Conservation (phyloP, 2,797 vertebrate species). For the Pangasius mekongensis region DNA sequence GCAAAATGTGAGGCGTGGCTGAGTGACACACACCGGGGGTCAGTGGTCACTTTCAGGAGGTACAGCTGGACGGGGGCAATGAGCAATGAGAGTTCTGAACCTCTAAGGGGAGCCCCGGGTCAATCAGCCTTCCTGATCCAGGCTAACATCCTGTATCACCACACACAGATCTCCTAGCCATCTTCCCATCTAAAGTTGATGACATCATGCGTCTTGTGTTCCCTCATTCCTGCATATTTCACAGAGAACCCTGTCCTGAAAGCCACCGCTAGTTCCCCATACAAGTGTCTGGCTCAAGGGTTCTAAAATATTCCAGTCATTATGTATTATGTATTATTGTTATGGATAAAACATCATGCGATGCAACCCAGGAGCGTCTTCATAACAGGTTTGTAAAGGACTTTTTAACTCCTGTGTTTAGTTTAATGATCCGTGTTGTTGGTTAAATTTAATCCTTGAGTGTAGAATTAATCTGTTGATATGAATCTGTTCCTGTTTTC, state of each 20-base stretch:
- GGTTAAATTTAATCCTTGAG: neutral
- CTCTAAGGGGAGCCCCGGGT: neutral
- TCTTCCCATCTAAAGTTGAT: neutral
- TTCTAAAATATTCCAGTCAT: too few species aligned
- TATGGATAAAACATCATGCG: neutral
- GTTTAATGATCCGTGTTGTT: neutral
- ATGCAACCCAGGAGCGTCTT: neutral
- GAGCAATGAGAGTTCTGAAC: neutral
- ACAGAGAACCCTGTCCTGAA: neutral
- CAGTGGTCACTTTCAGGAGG: neutral
- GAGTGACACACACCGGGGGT: neutral
- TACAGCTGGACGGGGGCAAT: neutral
- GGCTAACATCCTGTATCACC: neutral
- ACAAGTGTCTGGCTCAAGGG: neutral
- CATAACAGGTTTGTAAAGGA: neutral
- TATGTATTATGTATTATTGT: neutral
- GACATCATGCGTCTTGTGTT: neutral
- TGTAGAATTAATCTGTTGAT: neutral
- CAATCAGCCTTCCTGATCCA: neutral
- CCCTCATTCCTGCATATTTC: neutral
- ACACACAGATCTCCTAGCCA: neutral
- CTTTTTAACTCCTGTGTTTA: neutral
- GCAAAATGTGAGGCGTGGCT: neutral
- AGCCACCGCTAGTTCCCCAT: neutral
- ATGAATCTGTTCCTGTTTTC: neutral